Evolutionary conservation across 2,113 vertebrate genomes (phyloP).

Genomic region (Anhinga anhinga): DNA sequence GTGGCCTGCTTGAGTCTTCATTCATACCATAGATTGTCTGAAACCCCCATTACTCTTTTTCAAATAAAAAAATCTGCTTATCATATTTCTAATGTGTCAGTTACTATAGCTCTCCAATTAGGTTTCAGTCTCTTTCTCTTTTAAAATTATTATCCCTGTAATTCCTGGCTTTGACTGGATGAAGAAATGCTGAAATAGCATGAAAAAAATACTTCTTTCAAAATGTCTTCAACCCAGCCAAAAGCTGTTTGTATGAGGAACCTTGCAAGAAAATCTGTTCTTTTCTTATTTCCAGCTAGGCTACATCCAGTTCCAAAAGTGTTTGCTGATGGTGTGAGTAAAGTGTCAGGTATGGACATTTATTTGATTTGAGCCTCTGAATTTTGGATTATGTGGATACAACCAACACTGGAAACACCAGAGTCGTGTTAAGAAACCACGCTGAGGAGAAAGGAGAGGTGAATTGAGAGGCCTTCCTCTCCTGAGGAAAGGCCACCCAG

Average conservation of each 20-base stretch:
- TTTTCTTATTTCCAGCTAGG: conserved; percentile 25
- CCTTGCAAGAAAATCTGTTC: conserved; percentile 42
- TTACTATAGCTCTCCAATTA: neutral
- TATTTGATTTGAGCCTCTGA: neutral
- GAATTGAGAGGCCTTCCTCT: neutral
- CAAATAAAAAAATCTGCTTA: neutral
- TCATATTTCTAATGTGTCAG: neutral
- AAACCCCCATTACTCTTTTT: neutral
- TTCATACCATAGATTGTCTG: neutral
- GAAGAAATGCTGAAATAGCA: conserved; percentile 6
- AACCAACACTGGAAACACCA: neutral
- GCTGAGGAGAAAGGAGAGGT: neutral
- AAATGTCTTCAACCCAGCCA: neutral
- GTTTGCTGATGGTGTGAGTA: neutral
- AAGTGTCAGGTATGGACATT: neutral
- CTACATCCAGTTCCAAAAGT: conserved; percentile 1
- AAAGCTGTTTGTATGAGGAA: conserved; percentile 13
- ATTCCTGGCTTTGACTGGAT: neutral
- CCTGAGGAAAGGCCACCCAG: neutral
- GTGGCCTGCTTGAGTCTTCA: neutral
- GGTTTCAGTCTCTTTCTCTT: neutral
- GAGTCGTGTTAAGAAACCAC: neutral
- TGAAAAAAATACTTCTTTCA: neutral
- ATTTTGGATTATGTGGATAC: neutral
- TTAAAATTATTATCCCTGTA: neutral